Evolutionary conservation across 1,140 invertebrate genomes (phyloP).

Genomic region (Bathynomus jamesi): DNA sequence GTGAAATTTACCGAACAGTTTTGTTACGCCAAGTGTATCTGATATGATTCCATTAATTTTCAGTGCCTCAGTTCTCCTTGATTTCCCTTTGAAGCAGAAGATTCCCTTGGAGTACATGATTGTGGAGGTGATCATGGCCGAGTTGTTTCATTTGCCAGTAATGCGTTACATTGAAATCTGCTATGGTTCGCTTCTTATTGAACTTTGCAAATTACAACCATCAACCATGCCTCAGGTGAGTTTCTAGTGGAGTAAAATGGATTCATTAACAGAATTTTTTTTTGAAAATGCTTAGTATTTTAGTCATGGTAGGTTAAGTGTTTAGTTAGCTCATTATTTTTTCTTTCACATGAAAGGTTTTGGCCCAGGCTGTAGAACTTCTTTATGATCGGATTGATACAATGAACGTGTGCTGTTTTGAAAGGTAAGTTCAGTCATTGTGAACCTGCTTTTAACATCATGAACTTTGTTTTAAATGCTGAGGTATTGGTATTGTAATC

Average conservation of each 20-base stretch:
- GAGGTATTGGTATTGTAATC: no score
- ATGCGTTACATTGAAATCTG: conserved; percentile 82
- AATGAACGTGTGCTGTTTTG: conserved; percentile 95
- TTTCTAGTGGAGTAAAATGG: conserved; percentile 16
- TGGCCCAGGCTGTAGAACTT: conserved; percentile 96
- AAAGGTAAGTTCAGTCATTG: conserved; percentile 66
- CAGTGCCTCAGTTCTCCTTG: conserved; percentile 75
- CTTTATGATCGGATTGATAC: conserved; percentile 90
- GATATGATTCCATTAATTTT: no score
- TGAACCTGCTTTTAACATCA: no score
- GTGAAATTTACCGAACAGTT: no score
- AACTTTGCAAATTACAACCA: conserved; percentile 93
- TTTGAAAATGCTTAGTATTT: background rate
- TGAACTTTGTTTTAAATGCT: no score
- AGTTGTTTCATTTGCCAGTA: conserved; percentile 86
- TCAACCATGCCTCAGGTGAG: conserved; percentile 89
- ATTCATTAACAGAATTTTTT: background rate
- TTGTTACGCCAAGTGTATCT: no score
- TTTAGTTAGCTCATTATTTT: conserved; percentile 6
- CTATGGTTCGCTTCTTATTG: conserved; percentile 92
- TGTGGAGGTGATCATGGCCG: conserved; percentile 90
- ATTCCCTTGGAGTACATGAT: conserved; percentile 97
- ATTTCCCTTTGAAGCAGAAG: conserved; percentile 85
- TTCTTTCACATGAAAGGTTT: conserved; percentile 48
- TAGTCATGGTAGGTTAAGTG: background rate